Evolutionary conservation across 2,113 vertebrate genomes (phyloP), one percentile per base, ranked within the genome.

Genomic region (Atherinomorus stipes): DNA sequence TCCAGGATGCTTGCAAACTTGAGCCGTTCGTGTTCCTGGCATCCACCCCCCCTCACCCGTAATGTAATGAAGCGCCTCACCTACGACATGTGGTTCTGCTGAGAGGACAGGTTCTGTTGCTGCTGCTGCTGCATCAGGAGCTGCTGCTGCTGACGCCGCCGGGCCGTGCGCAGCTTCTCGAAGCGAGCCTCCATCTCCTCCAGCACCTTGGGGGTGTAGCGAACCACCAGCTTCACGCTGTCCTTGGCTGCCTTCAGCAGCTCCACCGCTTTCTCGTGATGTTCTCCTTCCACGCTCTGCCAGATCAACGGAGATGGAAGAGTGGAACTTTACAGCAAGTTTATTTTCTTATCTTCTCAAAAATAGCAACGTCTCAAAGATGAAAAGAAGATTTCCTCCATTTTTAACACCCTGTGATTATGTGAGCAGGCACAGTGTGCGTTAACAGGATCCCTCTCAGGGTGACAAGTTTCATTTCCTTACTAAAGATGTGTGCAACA

Each of bases 111-210:
- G 85, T 92, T 93, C 87, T 94, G 94, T 89, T 97, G 90, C 37
- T 94, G 93, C 90, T 98, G 98, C 81, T 99, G 97, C 86, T 98
- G 96, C 71, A 98, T 94, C 86, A 98, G 92, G 50, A 94, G 40
- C 51, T 99, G 98, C 87, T 99, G 98, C 90, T 99, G 98, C 67
- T 99, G 98, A 64, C 98, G 94, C 74, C 98, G 96, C 40, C 98
- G 94, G 53, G 98, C 98, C 6, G 97, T 98, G 68, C 98, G 93
- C 9, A 99, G 95, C 83, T 99, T 99, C 82, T 99, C 98, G 0
- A 99, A 99, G 64, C 98, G 96, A 13, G 98, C 98, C 85, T 99
- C 98, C 98, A 99, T 99, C 91, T 99, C 98, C 88, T 99, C 98
- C 90, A 99, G 91, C 66, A 99, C 98, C 81, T 99, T 99, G 21